These are phyloP conservation scores for Sapajus apella DNA, from an alignment of 2,113 vertebrate genomes.

Conservation along the genomic window DNA sequence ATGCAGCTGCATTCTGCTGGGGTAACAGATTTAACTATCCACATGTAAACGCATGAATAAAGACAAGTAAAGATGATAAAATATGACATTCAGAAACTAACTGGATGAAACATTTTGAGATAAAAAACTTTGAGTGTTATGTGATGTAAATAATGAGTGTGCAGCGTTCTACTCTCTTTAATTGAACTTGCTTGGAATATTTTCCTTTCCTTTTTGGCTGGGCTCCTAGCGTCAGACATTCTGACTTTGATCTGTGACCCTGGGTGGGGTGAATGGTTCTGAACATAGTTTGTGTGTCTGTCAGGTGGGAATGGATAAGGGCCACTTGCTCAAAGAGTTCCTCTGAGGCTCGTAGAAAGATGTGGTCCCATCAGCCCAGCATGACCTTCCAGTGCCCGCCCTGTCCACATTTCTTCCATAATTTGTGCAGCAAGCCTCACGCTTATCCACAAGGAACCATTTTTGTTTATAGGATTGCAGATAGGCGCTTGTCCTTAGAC, in stretches of 20 bases:
- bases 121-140: neutral
- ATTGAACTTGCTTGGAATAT: too few species aligned
- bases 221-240: neutral
- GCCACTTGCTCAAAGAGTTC: fast-evolving
- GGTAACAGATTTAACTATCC: too few species aligned
- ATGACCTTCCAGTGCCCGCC: neutral
- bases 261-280: fast-evolving
- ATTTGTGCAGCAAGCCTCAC: neutral
- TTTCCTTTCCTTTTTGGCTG: neutral
- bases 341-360: neutral
- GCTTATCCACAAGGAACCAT: neutral
- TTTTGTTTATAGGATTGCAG: too few species aligned
- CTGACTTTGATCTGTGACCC: neutral
- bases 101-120: neutral
- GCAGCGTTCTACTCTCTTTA: too few species aligned
- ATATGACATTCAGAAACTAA: neutral
- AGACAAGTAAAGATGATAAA: neutral
- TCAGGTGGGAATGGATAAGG: fast-evolving
- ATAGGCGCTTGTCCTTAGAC: fast-evolving
- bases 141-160: neutral
- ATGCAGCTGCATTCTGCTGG: too few species aligned
- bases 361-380: fast-evolving
- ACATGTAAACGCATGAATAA: neutral
- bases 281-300: too few species aligned
- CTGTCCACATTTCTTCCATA: fast-evolving